Evolutionary conservation across 2,888 invertebrate species (phyloP), one percentile per base, ranked within the genome.

Genomic region (Linyphia triangularis): DNA sequence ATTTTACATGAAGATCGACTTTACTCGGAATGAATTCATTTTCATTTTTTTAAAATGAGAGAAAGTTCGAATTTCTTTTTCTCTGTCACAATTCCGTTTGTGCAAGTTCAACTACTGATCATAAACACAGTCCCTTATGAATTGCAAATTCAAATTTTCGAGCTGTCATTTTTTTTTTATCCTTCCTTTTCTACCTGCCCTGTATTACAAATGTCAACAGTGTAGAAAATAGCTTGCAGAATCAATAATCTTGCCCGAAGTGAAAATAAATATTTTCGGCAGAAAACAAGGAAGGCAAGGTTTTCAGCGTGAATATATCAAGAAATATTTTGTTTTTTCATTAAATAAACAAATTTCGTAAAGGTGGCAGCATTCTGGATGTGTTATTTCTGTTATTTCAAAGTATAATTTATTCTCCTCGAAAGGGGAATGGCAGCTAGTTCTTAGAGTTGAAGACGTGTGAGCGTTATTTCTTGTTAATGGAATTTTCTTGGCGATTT

Each of bases 141-240:
- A 77, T 77, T 77, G 61, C 77, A 77, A 77, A 61, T 77, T 77
- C 37, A 40, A 77, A 77, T 77, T 77, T 70, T 61, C 16, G 37
- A 77, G 59, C 77, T 77, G 61, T 61, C 77, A 77, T 43, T 70
- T 51, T 51, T 51, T 51, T 51, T 5, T 9, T 16, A 51, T 51
- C 70, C 28, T 40, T 77, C 24, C 37, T 37, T 43, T 51, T 51
- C 51, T n/a, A 51, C 51, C n/a, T 16, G 61, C 61, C 22, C 22
- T 33, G 77, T 37, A 77, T 77, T 63, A 77, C 61, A 40, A 63
- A 63, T 63, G 77, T 63, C 63, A 77, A 77, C 63, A 63, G 33
- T 37, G 24, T 26, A 26, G 37, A 24, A 77, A 77, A 61, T 40
- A 24, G 40, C 22, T 40, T 37, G 16, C 16, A 70, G 10, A 40